Evolutionary conservation across 1,140 invertebrate genomes (phyloP), one percentile per base, ranked within the genome.

Genomic region (Psix sp.): DNA sequence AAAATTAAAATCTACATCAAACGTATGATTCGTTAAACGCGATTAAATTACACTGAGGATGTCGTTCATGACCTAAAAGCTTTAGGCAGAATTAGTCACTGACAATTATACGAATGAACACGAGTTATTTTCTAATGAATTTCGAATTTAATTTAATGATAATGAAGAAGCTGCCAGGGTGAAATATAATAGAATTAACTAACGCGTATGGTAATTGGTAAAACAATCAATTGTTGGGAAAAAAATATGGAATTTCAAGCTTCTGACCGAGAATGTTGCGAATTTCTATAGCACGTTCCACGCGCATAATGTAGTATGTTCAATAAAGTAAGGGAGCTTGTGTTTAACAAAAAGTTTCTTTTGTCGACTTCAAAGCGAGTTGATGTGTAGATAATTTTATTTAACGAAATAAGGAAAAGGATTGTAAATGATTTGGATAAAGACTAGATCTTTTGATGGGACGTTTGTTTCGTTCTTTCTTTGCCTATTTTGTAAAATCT

Each of bases 371-470:
- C 62, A 66, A 66, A 66, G 62, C 13, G 11, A 14, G 43, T 66
- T 66, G 49, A 66, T 66, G 57, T 49, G 43, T 49, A 29, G 26
- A 56, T 66, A 57, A 66, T 66, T 66, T 49, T 43, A 49, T 57
- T 57, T 54, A 35, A 11, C 6, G 10, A 36, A 66, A 49, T 66
- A 66, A 56, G 43, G 42, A 66, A 26, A 57, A 43, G 49, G 40
- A 49, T 66, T 66, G 51, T 66, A 56, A 66, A n/a, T n/a, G n/a
- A 66, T 66, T 56, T 48, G 18, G 35, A 48, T 65, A 56, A 66
- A 36, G 51, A 24, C 29, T 15, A 4, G 40, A 21, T 5, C 46
- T 21, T 65, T 49, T 40, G 43, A 66, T 24, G 4, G 16, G 45
- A 36, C 20, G 15, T 31, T 39, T 14, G 7, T 36, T 18, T 43